A percentile compares a stretch with the other conserved stretches of the same genome.
Conservation (phyloP, 2,888 invertebrate genomes). For the Shargacucullia verbasci region DNA sequence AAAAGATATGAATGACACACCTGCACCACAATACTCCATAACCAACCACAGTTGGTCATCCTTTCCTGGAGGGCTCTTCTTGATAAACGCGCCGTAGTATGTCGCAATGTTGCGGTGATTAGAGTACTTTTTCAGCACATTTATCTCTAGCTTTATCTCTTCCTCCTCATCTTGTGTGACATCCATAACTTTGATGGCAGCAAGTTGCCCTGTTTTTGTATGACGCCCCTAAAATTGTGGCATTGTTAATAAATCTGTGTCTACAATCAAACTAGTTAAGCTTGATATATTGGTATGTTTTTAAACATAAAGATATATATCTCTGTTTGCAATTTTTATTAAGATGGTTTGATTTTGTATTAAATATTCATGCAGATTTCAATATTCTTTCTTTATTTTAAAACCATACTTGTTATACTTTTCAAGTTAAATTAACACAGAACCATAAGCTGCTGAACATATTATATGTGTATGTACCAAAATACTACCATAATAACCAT, state of each 20-base stretch:
- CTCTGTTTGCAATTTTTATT: too few species aligned
- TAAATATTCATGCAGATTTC: too few species aligned
- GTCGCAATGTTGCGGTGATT: slow-evolving; percentile 99
- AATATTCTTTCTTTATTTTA: too few species aligned
- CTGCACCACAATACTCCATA: slow-evolving; percentile 99
- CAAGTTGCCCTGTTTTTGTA: slow-evolving; percentile 99
- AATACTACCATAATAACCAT: too few species aligned
- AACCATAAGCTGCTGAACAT: too few species aligned
- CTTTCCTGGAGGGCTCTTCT: slow-evolving; percentile 99
- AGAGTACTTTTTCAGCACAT: slow-evolving; percentile 99
- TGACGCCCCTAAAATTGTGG: slow-evolving; percentile 95
- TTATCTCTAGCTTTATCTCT: slow-evolving; percentile 99
- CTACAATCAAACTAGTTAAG: neutral
- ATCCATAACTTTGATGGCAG: slow-evolving; percentile 99
- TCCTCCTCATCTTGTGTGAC: slow-evolving; percentile 99
- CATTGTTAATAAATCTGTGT: slow-evolving; percentile 1
- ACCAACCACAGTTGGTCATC: slow-evolving; percentile 99
- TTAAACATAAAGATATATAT: too few species aligned
- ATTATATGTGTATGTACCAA: too few species aligned
- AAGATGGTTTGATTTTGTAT: too few species aligned
- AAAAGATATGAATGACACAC: slow-evolving; percentile 67
- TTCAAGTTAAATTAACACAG: too few species aligned
- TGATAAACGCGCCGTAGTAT: slow-evolving; percentile 99
- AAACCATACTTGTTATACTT: too few species aligned
- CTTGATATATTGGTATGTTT: too few species aligned